phyloP scores from a whole-genome alignment of 2,113 vertebrate species.

The Amphiprion percula region DNA sequence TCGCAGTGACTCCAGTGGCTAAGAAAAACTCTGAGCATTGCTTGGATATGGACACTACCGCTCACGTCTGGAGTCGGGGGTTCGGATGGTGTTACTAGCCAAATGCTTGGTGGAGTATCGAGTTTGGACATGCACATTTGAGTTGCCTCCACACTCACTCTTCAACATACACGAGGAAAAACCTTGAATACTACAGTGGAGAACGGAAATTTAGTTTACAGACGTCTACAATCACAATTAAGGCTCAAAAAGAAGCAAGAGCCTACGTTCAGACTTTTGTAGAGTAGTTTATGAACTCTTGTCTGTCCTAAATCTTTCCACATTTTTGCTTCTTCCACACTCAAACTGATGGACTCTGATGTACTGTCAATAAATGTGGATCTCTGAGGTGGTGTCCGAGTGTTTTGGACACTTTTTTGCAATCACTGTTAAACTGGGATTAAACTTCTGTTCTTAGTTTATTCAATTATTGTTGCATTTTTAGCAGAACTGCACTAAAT shows the following conservation, averaged over 20 bases:
- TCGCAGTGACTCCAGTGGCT: neutral
- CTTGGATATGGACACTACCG: neutral
- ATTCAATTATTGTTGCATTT: neutral
- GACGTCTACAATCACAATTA: neutral
- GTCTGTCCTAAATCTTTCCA: too few relatives aligned
- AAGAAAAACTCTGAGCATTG: neutral
- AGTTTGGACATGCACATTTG: neutral
- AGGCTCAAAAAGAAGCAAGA: neutral
- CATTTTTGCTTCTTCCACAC: too few relatives aligned
- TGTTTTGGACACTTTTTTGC: neutral
- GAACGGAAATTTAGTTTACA: neutral
- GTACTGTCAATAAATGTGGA: neutral
- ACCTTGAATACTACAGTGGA: neutral
- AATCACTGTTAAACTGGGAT: neutral
- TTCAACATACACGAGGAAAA: neutral
- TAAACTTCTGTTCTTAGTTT: too few relatives aligned
- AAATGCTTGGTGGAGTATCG: neutral
- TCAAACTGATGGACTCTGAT: too few relatives aligned
- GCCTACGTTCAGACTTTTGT: too few relatives aligned
- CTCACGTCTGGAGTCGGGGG: neutral
- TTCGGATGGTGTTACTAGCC: neutral
- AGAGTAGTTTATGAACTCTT: too few relatives aligned
- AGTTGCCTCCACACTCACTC: neutral
- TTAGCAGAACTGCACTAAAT: neutral
- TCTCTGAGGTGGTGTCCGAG: neutral